These are phyloP conservation scores for Anguilla marmorata DNA, from an alignment of 2,797 vertebrate species.

Conservation along the genomic window DNA sequence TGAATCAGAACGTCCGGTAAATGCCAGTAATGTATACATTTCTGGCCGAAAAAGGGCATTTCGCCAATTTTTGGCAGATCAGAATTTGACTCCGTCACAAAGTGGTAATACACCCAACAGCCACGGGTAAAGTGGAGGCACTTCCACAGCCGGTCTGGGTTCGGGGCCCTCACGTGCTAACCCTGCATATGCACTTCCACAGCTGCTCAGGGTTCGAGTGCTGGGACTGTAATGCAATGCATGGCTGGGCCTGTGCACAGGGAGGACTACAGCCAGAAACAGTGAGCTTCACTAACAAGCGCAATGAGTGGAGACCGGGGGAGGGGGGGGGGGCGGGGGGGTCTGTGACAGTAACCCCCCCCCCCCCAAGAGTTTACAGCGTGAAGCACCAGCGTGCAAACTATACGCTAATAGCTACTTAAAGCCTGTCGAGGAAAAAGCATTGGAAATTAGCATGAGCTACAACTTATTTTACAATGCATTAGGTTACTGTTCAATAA, in stretches of 20 bases:
- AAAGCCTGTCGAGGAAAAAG: neutral
- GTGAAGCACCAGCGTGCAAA: no score
- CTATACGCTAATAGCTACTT: neutral
- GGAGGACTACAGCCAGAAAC: neutral
- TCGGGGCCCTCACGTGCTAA: neutral
- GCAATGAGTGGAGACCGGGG: neutral
- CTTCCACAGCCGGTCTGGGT: neutral
- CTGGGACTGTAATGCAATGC: neutral
- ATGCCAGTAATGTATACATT: neutral
- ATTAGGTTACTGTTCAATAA: neutral
- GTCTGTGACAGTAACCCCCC: neutral
- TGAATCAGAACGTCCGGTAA: no score
- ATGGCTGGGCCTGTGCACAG: neutral
- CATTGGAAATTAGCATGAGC: neutral
- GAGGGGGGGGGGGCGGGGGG: no score
- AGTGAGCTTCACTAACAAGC: neutral
- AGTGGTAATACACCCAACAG: neutral
- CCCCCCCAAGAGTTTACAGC: neutral
- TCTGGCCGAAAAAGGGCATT: neutral
- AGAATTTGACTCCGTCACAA: neutral
- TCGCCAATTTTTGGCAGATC: neutral
- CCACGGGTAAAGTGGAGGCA: neutral
- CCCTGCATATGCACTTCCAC: neutral
- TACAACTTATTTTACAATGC: neutral
- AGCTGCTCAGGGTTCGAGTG: neutral